Evolutionary conservation across 1,140 invertebrate species (phyloP), one percentile per base, ranked within the genome.

Genomic region (Lasioglossum albipes): DNA sequence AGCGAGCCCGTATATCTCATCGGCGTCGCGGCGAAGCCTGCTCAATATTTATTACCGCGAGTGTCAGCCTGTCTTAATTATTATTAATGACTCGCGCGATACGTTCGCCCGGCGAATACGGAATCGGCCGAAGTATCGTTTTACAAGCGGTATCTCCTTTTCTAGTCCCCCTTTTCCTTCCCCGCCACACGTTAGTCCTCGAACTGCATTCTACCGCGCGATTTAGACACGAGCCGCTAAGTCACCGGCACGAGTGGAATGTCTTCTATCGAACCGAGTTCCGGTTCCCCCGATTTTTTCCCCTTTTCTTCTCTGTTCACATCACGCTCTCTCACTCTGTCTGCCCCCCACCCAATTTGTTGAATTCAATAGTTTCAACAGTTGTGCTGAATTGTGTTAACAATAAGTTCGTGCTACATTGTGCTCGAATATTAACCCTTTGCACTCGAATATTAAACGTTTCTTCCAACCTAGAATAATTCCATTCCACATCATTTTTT

Each of bases 21-120:
- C 70, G 5, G 27, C 20, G 41, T 42, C 57, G 27, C n/a, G 54
- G 20, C 69, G 27, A 9, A n/a, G 20, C 36, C 3, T 10, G 61
- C 31, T 36, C 77, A 66, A 68, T 52, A 85, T 84, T 61, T 67
- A 75, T 85, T 49, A 31, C 22, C 41, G 57, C 75, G 57, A n/a
- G 57, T 57, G 78, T 73, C 27, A 54, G 31, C 61, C 74, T 84
- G 80, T 85, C 83, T 85, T 85, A 84, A 85, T 85, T 85, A 85
- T 85, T 85, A 85, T 78, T 57, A 77, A 79, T 69, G 69, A 42
- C 71, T 45, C 72, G 49, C 45, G 62, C 61, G 41, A 75, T 62
- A 82, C 62, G 83, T 65, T 59, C 22, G 36, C 45, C 54, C 76
- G 59, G 36, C 68, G 62, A 82, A 75, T 80, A 75, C 54, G 65